phyloP scores from a whole-genome alignment of 2,113 vertebrate genomes.

The Eublepharis macularius region DNA sequence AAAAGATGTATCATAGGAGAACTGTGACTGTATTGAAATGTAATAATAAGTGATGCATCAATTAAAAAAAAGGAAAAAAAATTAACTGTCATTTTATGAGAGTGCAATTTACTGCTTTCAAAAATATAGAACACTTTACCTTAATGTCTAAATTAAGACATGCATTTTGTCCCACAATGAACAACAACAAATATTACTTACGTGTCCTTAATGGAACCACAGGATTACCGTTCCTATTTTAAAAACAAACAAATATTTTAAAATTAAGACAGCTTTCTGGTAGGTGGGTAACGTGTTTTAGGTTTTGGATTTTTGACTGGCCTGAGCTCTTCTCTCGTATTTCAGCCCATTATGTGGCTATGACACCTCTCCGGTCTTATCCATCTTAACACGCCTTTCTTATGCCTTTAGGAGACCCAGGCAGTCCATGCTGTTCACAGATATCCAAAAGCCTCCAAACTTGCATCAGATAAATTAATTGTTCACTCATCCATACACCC shows the following conservation, averaged over 20 bases:
- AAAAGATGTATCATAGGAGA: too few relatives aligned
- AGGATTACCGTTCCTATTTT: constrained; percentile 83
- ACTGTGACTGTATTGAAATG: too few relatives aligned
- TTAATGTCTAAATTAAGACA: constrained; percentile 39
- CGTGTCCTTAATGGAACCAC: constrained; percentile 81
- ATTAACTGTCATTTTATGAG: not conserved
- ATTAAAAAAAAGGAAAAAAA: too few relatives aligned
- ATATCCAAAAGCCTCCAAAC: too few relatives aligned
- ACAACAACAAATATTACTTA: constrained; percentile 65
- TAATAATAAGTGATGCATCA: too few relatives aligned
- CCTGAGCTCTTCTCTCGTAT: not conserved
- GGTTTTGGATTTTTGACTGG: too few relatives aligned
- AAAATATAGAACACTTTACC: not conserved
- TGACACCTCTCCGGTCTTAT: not conserved
- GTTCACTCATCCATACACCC: too few relatives aligned
- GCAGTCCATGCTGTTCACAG: too few relatives aligned
- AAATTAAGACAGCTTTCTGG: constrained; percentile 4
- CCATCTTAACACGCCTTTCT: not conserved
- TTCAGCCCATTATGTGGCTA: not conserved
- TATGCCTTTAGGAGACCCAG: not conserved
- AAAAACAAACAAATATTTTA: constrained; percentile 63
- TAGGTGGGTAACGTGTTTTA: not conserved
- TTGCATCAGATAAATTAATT: too few relatives aligned
- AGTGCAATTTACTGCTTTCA: not conserved
- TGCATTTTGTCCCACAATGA: not conserved